Conservation (phyloP, 2,888 invertebrate species). For the Thymelicus sylvestris region DNA sequence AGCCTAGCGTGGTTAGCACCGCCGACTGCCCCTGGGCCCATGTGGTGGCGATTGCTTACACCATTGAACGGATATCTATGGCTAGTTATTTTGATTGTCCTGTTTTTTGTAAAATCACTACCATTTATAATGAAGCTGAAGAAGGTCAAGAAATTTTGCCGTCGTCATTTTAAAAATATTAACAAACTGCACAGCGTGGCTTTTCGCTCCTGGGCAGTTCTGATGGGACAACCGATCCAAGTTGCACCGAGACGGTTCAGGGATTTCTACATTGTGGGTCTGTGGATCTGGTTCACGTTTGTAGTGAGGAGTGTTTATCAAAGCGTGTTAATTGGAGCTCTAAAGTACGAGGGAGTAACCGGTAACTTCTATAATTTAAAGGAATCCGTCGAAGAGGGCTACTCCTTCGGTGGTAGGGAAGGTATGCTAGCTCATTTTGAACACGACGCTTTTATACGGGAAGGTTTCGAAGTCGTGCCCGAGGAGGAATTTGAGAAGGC, state of each 20-base stretch:
- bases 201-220: constrained; percentile 65
- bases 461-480: constrained; percentile 58
- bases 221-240: constrained; percentile 65
- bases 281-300: constrained; percentile 74
- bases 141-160: constrained; percentile 55
- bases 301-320: constrained; percentile 70
- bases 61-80: constrained; percentile 69
- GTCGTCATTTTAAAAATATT: constrained; percentile 57
- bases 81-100: constrained; percentile 59
- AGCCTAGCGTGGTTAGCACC: constrained; percentile 68
- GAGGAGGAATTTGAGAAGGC: constrained; percentile 61
- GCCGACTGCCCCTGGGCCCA: constrained; percentile 58
- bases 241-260: constrained; percentile 63
- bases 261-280: constrained; percentile 65
- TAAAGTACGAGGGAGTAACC: constrained; percentile 62
- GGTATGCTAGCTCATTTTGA: constrained; percentile 66
- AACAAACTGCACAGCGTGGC: constrained; percentile 57
- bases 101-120: constrained; percentile 58
- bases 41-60: constrained; percentile 64
- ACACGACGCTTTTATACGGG: constrained; percentile 60
- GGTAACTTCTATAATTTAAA: constrained; percentile 62
- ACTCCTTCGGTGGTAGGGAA: constrained; percentile 62
- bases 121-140: constrained; percentile 58
- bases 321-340: constrained; percentile 67
- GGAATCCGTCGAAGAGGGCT: constrained; percentile 60